These are phyloP conservation scores for Lithosia quadra DNA, from an alignment of 2,888 invertebrate species.

Conservation along the genomic window DNA sequence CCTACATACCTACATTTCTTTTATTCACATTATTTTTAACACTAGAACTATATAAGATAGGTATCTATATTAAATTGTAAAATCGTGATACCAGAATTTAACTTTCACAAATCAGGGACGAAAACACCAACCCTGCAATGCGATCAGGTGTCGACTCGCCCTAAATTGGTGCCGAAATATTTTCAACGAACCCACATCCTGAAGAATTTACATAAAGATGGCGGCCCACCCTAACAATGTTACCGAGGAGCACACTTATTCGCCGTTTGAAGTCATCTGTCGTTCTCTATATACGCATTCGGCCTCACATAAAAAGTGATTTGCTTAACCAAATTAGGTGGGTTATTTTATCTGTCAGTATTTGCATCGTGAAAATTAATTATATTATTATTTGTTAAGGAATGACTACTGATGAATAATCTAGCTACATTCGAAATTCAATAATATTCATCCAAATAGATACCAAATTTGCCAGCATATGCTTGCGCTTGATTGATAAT, in stretches of 20 bases:
- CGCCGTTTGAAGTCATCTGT: constrained; percentile 34
- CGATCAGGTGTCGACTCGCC: constrained; percentile 48
- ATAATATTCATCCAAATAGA: no score
- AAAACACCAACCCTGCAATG: constrained; percentile 36
- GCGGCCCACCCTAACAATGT: constrained; percentile 44
- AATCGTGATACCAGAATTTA: no score
- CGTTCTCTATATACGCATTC: constrained; percentile 31
- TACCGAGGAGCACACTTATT: constrained; percentile 46
- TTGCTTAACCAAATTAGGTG: constrained; percentile 42
- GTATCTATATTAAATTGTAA: no score
- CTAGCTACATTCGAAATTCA: no score
- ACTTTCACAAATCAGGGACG: constrained; percentile 32
- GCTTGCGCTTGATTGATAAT: no score
- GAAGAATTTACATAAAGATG: constrained; percentile 59
- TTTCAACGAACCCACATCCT: constrained; percentile 35
- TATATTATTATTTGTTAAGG: not conserved
- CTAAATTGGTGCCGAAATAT: constrained; percentile 32
- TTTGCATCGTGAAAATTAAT: not conserved
- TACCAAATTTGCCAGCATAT: no score
- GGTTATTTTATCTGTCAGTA: not conserved
- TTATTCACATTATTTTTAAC: no score
- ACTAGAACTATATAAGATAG: no score
- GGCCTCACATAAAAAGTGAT: constrained; percentile 41
- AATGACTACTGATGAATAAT: not conserved
- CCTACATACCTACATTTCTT: no score